Conservation (phyloP, 64 coral and sea anemone genomes). For the Pocillopora verrucosa region DNA sequence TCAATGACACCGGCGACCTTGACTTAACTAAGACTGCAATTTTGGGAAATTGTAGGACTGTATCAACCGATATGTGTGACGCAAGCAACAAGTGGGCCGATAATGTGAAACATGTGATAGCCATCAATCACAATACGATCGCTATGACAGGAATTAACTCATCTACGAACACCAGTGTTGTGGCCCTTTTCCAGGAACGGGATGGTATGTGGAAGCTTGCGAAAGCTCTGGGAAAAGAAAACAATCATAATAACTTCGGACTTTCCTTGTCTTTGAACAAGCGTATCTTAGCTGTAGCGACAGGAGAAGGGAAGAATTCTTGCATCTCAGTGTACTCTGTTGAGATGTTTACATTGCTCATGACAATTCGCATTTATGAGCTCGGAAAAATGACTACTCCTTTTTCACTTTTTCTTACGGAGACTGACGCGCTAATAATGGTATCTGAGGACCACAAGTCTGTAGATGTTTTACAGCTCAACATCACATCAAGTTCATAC, state of each 20-base stretch:
- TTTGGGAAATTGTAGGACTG: not conserved
- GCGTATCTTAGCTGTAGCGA: constrained; percentile 32
- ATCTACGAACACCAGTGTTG: constrained; percentile 34
- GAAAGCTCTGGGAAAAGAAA: constrained; percentile 19
- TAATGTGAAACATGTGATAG: constrained; percentile 16
- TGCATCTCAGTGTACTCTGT: constrained; percentile 18
- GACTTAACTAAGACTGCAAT: not conserved
- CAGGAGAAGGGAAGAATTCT: not conserved
- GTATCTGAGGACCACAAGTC: constrained; percentile 21
- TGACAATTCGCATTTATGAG: constrained; percentile 23
- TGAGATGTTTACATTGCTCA: not conserved
- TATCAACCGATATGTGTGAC: constrained; percentile 14
- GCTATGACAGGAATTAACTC: constrained; percentile 50
- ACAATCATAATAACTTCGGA: constrained; percentile 38
- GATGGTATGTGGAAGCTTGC: constrained; percentile 41
- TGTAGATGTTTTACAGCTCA: constrained; percentile 12
- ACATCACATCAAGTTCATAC: not conserved
- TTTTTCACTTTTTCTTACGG: constrained; percentile 12
- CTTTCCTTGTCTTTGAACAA: constrained; percentile 47
- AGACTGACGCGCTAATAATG: constrained; percentile 28
- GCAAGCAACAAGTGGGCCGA: constrained; percentile 45
- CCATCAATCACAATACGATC: constrained; percentile 44
- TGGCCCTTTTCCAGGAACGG: constrained; percentile 66
- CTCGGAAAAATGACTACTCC: not conserved
- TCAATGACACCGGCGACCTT: not conserved